Evolutionary conservation across 2,113 vertebrate genomes (phyloP).

Genomic region (Hippolais icterina): DNA sequence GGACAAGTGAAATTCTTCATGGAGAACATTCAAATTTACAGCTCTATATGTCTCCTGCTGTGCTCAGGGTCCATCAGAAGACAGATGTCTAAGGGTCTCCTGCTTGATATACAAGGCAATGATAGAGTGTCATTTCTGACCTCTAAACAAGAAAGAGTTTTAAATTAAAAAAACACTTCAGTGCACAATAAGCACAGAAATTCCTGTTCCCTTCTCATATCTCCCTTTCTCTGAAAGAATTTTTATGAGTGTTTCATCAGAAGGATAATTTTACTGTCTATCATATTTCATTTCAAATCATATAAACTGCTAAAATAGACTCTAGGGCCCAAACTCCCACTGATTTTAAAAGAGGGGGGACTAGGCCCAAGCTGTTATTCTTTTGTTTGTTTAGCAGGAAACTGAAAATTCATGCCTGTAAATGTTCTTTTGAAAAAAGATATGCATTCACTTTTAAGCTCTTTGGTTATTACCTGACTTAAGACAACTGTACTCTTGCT

Average conservation of each 20-base stretch:
- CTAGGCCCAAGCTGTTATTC: not conserved
- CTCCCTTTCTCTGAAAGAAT: not conserved
- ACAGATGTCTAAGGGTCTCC: not conserved
- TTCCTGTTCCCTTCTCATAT: not conserved
- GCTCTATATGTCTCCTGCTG: not conserved
- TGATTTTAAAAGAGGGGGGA: not conserved
- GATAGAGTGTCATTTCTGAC: slow-evolving; percentile 23
- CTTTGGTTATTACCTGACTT: not conserved
- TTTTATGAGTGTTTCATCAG: not conserved
- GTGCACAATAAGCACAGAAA: not conserved
- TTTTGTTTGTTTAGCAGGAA: not conserved
- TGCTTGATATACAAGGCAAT: slow-evolving; percentile 7
- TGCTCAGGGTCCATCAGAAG: slow-evolving; percentile 1
- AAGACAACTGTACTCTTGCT: not conserved
- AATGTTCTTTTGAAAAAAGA: not conserved
- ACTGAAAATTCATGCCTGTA: not conserved
- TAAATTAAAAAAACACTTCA: not conserved
- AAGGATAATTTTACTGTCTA: not conserved
- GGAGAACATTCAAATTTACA: slow-evolving; percentile 60
- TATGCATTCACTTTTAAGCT: not conserved
- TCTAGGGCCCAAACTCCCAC: not conserved
- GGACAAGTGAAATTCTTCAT: slow-evolving; percentile 50
- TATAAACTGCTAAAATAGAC: not conserved
- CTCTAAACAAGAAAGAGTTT: not conserved
- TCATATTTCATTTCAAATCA: not conserved